phyloP scores from a whole-genome alignment of 2,888 invertebrate species.

The Dione vanillae region DNA sequence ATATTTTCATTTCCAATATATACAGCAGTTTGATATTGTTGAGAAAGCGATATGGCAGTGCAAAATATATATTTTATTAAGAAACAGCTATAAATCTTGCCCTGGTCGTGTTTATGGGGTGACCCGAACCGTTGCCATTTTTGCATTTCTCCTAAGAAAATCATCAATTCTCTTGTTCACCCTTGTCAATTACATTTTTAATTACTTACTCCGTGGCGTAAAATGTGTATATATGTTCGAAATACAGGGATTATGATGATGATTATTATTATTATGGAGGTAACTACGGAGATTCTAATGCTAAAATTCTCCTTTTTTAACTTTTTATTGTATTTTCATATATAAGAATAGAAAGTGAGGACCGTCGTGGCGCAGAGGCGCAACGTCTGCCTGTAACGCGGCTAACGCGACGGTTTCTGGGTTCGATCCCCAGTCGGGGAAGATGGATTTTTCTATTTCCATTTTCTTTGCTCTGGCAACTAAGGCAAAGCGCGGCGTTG shows the following conservation, averaged over 20 bases:
- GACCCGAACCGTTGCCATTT: not conserved
- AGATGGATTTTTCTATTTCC: no score
- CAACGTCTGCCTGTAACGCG: no score
- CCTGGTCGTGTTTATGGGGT: not conserved
- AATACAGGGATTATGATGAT: no score
- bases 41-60: not conserved
- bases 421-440: no score
- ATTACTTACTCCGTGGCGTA: not conserved
- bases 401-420: no score
- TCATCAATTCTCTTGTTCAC: conserved; percentile 5
- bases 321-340: no score
- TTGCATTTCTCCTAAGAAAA: conserved; percentile 4
- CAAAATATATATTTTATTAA: conserved; percentile 4
- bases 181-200: not conserved
- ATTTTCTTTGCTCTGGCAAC: no score
- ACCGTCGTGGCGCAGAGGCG: no score
- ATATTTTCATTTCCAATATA: not conserved
- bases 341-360: no score
- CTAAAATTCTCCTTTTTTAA: not conserved
- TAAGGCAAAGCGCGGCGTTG: no score
- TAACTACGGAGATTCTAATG: not conserved
- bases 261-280: no score
- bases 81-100: conserved; percentile 4
- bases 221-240: no score
- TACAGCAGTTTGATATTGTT: not conserved